Evolutionary conservation across 2,888 invertebrate genomes (phyloP).

Genomic region (Terebella lapidaria): DNA sequence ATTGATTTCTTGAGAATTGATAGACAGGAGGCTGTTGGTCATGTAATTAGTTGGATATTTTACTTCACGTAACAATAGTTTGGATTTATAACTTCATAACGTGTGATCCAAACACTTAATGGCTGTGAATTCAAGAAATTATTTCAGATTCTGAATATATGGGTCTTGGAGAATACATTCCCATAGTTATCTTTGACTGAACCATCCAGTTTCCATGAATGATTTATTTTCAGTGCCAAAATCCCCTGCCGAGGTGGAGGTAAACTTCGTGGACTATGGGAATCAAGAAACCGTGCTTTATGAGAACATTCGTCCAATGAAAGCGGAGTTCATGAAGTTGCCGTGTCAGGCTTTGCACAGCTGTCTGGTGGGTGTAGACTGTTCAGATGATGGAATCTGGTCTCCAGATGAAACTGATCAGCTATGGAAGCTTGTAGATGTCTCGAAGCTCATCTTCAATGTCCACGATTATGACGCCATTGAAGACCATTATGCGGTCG

Average conservation of each 20-base stretch:
- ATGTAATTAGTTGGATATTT: too few relatives aligned
- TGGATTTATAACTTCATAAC: too few relatives aligned
- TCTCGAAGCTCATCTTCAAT: background rate
- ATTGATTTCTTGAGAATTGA: too few relatives aligned
- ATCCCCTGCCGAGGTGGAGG: slow-evolving; percentile 19
- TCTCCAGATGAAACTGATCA: background rate
- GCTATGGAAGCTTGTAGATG: background rate
- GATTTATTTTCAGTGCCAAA: background rate
- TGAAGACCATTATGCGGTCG: background rate
- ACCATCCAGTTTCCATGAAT: background rate
- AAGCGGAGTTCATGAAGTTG: slow-evolving; percentile 23
- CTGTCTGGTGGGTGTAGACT: slow-evolving; percentile 18
- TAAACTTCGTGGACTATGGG: slow-evolving; percentile 49
- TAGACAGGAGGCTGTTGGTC: too few relatives aligned
- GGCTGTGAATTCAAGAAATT: background rate
- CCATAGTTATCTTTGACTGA: too few relatives aligned
- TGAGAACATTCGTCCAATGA: slow-evolving; percentile 9
- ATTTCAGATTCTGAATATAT: background rate
- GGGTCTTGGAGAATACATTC: background rate
- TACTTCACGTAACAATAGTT: too few relatives aligned
- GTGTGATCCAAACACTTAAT: too few relatives aligned
- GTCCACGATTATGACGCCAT: background rate
- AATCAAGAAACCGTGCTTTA: slow-evolving; percentile 28
- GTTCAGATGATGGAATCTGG: background rate
- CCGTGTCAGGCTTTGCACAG: slow-evolving; percentile 28